phyloP scores from a whole-genome alignment of 2,888 invertebrate species.

The Harmothoe impar region DNA sequence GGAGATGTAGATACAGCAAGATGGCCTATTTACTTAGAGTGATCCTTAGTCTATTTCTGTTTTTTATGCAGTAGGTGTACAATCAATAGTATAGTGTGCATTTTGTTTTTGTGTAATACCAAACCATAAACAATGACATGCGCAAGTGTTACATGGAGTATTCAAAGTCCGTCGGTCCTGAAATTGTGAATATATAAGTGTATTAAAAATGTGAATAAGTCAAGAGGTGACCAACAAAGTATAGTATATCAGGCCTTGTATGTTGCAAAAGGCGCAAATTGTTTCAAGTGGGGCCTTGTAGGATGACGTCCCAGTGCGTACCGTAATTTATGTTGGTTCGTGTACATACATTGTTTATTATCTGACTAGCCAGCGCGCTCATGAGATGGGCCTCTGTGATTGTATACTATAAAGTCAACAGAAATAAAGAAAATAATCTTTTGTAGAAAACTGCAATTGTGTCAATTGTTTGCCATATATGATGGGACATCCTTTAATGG shows the following conservation, averaged over 20 bases:
- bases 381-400: conserved; percentile 47
- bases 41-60: neutral
- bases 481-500: too few relatives aligned
- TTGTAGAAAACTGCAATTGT: conserved; percentile 18
- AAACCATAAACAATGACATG: neutral
- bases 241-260: neutral
- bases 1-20: neutral
- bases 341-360: conserved; percentile 17
- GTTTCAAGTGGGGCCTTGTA: neutral
- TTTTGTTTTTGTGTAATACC: neutral
- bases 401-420: conserved; percentile 53
- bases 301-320: neutral
- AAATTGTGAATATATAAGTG: neutral
- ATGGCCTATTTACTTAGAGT: neutral
- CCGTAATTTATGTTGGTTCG: neutral
- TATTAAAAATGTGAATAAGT: neutral
- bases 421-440: conserved; percentile 45
- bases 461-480: too few relatives aligned
- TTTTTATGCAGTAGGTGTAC: conserved; percentile 3
- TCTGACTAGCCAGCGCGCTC: conserved; percentile 48
- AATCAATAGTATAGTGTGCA: neutral
- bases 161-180: neutral
- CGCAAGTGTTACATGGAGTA: neutral
- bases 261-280: neutral
- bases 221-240: neutral